phyloP scores from a whole-genome alignment of 2,113 vertebrate genomes.

The Petroica traversi region DNA sequence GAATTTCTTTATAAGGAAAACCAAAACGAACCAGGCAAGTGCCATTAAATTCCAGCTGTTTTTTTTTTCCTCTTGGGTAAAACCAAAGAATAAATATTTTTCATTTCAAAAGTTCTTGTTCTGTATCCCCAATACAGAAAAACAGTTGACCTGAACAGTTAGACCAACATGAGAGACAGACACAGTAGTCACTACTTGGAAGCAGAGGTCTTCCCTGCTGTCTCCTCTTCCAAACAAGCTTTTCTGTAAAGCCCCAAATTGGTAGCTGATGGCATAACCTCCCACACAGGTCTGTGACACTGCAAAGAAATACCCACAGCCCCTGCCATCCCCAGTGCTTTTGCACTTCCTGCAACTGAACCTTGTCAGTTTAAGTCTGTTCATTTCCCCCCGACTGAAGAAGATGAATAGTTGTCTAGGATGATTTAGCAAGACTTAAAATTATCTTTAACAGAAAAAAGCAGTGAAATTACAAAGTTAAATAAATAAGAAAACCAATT shows the following conservation, averaged over 20 bases:
- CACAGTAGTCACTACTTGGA: neutral
- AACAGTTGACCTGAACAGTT: neutral
- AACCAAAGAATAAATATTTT: neutral
- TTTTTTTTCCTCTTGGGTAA: neutral
- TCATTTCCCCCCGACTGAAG: neutral
- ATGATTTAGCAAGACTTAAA: neutral
- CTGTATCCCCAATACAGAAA: neutral
- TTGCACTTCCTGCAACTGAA: neutral
- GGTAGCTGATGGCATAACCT: neutral
- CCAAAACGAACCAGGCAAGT: neutral
- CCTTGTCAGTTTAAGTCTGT: neutral
- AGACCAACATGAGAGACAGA: neutral
- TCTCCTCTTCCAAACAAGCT: neutral
- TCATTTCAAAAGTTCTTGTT: neutral
- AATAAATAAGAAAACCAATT: neutral
- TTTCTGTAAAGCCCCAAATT: neutral
- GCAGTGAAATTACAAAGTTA: neutral
- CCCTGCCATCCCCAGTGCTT: neutral
- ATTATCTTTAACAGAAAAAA: neutral
- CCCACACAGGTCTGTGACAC: rapidly evolving
- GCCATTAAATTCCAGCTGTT: neutral
- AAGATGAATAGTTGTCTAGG: neutral
- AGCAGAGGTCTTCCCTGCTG: neutral
- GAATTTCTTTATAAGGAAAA: neutral
- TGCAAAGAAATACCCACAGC: neutral